Base-by-base conservation (phyloP, 37 sponge, comb jelly and placozoan species). In the Amphimedon queenslandica region DNA sequence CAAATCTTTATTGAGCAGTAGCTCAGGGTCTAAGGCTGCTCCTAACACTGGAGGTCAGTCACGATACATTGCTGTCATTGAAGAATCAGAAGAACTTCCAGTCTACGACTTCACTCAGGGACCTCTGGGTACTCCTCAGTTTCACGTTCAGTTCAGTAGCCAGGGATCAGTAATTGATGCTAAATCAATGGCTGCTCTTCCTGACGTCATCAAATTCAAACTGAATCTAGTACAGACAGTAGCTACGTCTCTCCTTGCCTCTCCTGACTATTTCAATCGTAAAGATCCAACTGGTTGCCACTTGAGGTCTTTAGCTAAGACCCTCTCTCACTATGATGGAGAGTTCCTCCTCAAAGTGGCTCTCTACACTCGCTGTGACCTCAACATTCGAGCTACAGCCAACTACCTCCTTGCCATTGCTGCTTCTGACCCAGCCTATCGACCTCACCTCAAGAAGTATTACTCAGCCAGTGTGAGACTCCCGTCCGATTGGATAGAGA, bases 401-500 rank as follows among this genome's bases (percentile, higher is more conserved):
- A 99, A 99, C 69, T 99, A 95, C 63, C 81, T 99, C 4, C 73
- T 99, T 11, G 99, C 99, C 5, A 70, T 99, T n/a, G 90, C 96
- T 0, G 68, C 96, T 20, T 89, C 85, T 66, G 41, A 81, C 0
- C 90, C 82, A 35, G 38, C 38, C 73, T 99, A 96, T 69, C 66
- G 99, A 29, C 93, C 92, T 5, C 89, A 82, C 77, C 73, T 99
- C 34, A 89, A 79, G 90, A 95, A 95, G 76, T 99, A 99, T 73
- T 94, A 67, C 81, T 64, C 73, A 27, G 64, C 85, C 1, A 55
- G 76, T 29, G 79, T 99, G 27, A 74, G 83, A 0, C 96, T 99
- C 20, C 99, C 99, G 1, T 99, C 99, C 16, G 99, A 99, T 73
- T 99, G 99, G 99, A 94, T 99, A 37, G 99, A 99, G 69, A 93